Percentiles rank a stretch among this genome's conserved stretches.
Evolutionary conservation across 2,113 vertebrate genomes (phyloP).

Genomic region (Callipepla squamata): DNA sequence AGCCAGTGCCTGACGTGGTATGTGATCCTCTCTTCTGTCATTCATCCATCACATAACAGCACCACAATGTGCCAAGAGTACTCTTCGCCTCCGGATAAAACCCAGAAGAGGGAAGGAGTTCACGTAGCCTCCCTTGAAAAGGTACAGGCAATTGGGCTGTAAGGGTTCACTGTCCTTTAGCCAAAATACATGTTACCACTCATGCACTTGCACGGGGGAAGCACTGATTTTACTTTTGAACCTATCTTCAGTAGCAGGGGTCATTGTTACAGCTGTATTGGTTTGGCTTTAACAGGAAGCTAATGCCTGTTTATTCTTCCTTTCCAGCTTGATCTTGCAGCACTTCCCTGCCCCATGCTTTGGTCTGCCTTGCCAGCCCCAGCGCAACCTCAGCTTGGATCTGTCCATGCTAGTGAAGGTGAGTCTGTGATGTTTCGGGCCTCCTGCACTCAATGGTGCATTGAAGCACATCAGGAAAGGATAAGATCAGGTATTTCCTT

Average conservation of each 20-base stretch:
- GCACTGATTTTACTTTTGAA: not conserved
- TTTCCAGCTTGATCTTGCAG: not conserved
- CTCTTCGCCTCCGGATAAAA: not conserved
- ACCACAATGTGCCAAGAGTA: not conserved
- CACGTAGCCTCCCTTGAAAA: not conserved
- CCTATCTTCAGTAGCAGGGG: not conserved
- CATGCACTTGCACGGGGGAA: not conserved
- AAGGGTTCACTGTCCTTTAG: not conserved
- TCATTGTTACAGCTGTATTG: not conserved
- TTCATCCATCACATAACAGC: not conserved
- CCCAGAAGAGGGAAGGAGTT: not conserved
- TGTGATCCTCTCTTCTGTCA: not conserved
- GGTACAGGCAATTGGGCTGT: not conserved
- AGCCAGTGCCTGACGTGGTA: not conserved
- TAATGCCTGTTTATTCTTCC: not conserved
- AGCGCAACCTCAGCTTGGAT: not conserved
- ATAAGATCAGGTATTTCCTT: conserved; percentile 67
- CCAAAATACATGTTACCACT: not conserved
- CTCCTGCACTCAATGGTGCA: conserved; percentile 46
- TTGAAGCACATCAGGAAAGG: conserved; percentile 59
- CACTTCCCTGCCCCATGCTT: not conserved
- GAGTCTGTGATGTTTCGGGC: not conserved
- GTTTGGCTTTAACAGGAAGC: not conserved
- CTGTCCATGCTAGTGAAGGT: not conserved
- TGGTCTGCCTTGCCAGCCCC: not conserved